A percentile compares a stretch with the other conserved stretches of the same genome.
Evolutionary conservation across 2,113 vertebrate genomes (phyloP).

Genomic region (Scopus umbretta): DNA sequence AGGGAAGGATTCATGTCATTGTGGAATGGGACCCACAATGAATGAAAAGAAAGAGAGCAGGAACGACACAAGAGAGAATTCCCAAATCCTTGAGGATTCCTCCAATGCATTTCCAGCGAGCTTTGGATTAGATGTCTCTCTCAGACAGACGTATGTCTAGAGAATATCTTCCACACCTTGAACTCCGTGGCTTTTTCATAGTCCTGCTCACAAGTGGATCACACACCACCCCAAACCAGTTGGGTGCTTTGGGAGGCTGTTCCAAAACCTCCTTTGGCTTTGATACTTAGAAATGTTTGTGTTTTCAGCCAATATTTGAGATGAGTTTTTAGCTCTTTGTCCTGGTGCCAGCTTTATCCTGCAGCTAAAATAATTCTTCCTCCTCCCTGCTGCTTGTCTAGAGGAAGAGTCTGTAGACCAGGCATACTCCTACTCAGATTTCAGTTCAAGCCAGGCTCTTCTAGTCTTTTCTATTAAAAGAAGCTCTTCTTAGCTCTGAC

Average conservation of each 20-base stretch:
- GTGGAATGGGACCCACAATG: background rate
- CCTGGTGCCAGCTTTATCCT: background rate
- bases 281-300: background rate
- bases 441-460: slow-evolving; percentile 4
- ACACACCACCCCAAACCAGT: background rate
- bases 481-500: background rate
- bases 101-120: background rate
- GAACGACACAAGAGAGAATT: background rate
- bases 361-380: slow-evolving; percentile 26
- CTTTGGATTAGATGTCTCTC: background rate
- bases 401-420: slow-evolving; percentile 24
- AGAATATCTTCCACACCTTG: background rate
- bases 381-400: slow-evolving; percentile 12
- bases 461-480: slow-evolving; percentile 5
- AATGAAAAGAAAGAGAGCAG: background rate
- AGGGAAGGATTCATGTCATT: background rate
- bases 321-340: background rate
- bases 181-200: background rate
- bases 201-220: background rate
- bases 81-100: background rate
- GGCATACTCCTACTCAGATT: slow-evolving; percentile 18
- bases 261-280: background rate
- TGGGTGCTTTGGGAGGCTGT: background rate
- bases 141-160: background rate
- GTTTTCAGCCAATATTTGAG: background rate